A percentile compares a stretch with the other conserved stretches of the same genome.
These are phyloP conservation scores for Trematomus loennbergii DNA, from an alignment of 2,113 vertebrate species.

Conservation along the genomic window DNA sequence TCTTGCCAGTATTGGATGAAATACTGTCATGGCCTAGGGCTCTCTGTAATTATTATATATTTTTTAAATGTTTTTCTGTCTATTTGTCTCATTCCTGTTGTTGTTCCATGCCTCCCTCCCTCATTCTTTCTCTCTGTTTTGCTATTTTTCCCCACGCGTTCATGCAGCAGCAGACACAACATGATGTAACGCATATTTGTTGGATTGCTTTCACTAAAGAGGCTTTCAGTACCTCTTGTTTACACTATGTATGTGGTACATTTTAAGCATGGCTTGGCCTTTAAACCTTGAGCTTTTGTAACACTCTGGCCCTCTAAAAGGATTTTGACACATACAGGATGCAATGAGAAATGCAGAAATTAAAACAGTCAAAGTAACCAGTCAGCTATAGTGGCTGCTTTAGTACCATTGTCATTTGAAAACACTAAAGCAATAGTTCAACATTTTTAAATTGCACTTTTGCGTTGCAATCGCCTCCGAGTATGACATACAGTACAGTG, in stretches of 20 bases:
- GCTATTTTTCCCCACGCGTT: conserved; percentile 38
- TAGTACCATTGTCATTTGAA: not conserved
- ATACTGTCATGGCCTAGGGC: not conserved
- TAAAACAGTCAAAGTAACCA: not conserved
- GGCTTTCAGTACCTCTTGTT: conserved; percentile 15
- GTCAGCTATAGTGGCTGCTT: not conserved
- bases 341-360: not conserved
- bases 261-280: not conserved
- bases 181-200: conserved; percentile 51
- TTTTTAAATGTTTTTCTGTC: not conserved
- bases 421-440: not conserved
- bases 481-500: not conserved
- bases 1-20: not conserved
- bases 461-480: not conserved
- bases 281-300: not conserved
- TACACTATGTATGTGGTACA: not conserved
- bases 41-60: not conserved
- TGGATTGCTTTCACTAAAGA: conserved; percentile 29
- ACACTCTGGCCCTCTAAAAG: not conserved
- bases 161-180: conserved; percentile 56
- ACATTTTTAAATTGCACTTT: not conserved
- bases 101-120: not conserved
- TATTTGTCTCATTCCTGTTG: conserved; percentile 25
- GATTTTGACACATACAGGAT: not conserved
- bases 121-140: conserved; percentile 10